These are phyloP conservation scores for Helogale parvula DNA, from an alignment of 2,113 vertebrate species.

Conservation along the genomic window DNA sequence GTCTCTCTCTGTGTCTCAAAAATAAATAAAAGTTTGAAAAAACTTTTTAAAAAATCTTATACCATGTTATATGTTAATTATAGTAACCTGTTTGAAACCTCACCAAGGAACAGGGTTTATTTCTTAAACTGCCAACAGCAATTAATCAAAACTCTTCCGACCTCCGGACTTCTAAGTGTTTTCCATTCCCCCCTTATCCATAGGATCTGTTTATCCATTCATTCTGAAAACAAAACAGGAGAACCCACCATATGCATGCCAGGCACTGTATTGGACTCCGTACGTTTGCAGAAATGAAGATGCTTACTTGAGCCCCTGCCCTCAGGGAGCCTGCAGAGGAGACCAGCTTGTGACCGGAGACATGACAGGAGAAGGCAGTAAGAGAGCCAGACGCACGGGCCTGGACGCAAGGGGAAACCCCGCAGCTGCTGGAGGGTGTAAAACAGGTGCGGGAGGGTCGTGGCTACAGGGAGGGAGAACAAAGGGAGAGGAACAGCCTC, in stretches of 20 bases:
- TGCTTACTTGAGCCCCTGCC: not conserved
- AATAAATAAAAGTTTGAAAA: too few relatives aligned
- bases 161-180: not conserved
- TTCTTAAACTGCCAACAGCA: not conserved
- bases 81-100: not conserved
- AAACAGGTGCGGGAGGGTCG: not conserved
- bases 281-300: not conserved
- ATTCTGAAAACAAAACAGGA: not conserved
- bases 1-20: too few relatives aligned
- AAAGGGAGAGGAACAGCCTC: not conserved
- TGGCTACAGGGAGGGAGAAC: not conserved
- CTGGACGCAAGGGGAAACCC: too few relatives aligned
- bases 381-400: rapidly evolving
- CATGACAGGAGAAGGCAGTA: not conserved
- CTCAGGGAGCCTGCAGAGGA: not conserved
- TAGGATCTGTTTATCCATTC: not conserved
- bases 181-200: not conserved
- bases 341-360: not conserved
- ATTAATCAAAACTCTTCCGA: not conserved
- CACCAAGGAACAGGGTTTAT: not conserved
- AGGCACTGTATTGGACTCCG: not conserved
- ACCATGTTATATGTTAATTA: not conserved
- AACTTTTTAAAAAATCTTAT: not conserved
- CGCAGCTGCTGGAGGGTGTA: not conserved
- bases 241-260: not conserved